Evolutionary conservation across 2,888 invertebrate genomes (phyloP), one percentile per base, ranked within the genome.

Genomic region (Spisula solida): DNA sequence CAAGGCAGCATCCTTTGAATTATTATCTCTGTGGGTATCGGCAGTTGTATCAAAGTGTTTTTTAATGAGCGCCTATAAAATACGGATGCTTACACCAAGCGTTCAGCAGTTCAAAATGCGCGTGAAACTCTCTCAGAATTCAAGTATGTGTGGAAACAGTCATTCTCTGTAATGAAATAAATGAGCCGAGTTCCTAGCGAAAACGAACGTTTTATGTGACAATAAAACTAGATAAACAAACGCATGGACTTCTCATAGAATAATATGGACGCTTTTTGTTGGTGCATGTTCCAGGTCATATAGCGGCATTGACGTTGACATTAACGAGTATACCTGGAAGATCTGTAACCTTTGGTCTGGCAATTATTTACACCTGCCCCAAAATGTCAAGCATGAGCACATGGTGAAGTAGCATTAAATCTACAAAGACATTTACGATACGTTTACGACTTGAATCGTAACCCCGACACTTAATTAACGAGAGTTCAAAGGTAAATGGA

Each of bases 161-260:
- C 60, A 66, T 25, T 20, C n/a, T 10, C 60, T 66, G 25, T 25
- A 25, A 66, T 66, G 25, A n/a, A 66, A 25, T n/a, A 25, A 51
- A 51, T 51, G 51, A 51, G 60, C n/a, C n/a, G 4, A 66, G 0
- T 25, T 25, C 25, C n/a, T n/a, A 25, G 8, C 5, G 56, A 66
- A 66, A 25, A 10, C 25, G n/a, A 25, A 66, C 60, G n/a, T 66
- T 66, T 66, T 66, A 66, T 66, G 60, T n/a, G 60, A 66, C n/a
- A 66, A 66, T 66, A 66, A 66, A 66, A 66, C 25, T 25, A 66
- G 60, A 66, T 66, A 66, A 66, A 66, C 25, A 66, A 25, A 8
- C 25, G 12, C 25, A 25, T 25, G 60, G 25, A 25, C 12, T 8
- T 66, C 20, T 66, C 60, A 66, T 25, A 66, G n/a, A 25, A 20